Evolutionary conservation across 2,113 vertebrate species (phyloP), one percentile per base, ranked within the genome.

Genomic region (Psilopsiagon aurifrons): DNA sequence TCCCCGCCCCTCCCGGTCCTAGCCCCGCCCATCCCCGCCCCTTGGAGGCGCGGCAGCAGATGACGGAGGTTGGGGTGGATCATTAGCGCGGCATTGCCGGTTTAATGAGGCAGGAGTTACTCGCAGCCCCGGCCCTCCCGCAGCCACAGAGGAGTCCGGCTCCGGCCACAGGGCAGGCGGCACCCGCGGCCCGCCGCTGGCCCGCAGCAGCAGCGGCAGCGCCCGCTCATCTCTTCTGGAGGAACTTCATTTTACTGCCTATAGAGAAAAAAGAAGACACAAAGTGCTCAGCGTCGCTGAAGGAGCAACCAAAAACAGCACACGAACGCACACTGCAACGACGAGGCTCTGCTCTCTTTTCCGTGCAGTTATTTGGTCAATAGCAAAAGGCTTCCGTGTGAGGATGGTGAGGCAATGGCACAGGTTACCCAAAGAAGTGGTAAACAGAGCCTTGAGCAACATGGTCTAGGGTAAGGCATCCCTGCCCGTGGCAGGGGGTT

Each of bases 221-320:
- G 0, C n/a, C 1, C 10, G 3, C 23, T 98, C 96, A 98, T 47
- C 96, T 98, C 97, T 98, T 98, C 88, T 98, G 98, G 6, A 98
- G 97, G 93, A 98, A 98, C 47, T 97, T 98, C 97, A 98, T 98
- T 94, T 98, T 98, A 59, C 76, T 98, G 52, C 98, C 98, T 98
- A 62, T 39, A 89, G 91, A 55, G 31, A 70, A 17, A 16, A 59
- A 49, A 15, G 14, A 54, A 54, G 57, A 24, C 57, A 24, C 57
- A 24, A 59, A 59, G 22, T 15, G 13, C 14, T 59, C 33, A 35
- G 57, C 57, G 24, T 16, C 22, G 22, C 57, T 35, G 33, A 59
- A 59, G 33, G 33, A 33, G 33, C 33, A 35, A 16, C n/a, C 23
- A 13, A 59, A 35, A 15, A 35, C 33, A 59, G 23, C 13, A 24